Evolutionary conservation across 2,113 vertebrate species (phyloP).

Genomic region (Hippocampus barbouri): DNA sequence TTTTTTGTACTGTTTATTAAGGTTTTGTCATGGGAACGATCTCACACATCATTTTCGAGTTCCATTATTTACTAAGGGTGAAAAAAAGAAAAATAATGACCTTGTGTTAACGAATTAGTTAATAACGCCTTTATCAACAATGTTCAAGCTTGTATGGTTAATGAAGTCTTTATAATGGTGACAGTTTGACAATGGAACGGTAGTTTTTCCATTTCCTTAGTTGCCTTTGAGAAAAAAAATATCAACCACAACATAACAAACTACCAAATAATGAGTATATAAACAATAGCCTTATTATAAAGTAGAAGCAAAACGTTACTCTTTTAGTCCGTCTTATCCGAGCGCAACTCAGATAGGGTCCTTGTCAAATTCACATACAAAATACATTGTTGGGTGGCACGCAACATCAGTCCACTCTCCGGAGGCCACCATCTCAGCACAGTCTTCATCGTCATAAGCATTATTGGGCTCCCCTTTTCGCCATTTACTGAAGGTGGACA

Average conservation of each 20-base stretch:
- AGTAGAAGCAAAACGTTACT: background rate
- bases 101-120: background rate
- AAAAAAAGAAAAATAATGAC: background rate
- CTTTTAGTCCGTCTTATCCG: background rate
- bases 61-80: background rate
- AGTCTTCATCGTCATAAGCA: conserved; percentile 92
- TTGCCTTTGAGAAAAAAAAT: background rate
- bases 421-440: conserved; percentile 87
- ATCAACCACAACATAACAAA: background rate
- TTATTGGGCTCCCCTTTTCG: conserved; percentile 92
- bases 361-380: conserved; percentile 96
- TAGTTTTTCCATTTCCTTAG: background rate
- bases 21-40: background rate
- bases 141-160: background rate
- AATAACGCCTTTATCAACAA: background rate
- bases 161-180: background rate
- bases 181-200: background rate
- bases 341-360: conserved; percentile 75
- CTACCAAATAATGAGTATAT: background rate
- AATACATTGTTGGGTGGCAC: conserved; percentile 91
- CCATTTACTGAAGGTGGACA: conserved; percentile 96
- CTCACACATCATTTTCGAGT: too few species aligned
- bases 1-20: background rate
- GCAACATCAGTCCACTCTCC: conserved; percentile 98
- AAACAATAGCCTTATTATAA: background rate